Conservation (phyloP, 2,888 invertebrate species). For the Scaptomyza caliginosa region DNA sequence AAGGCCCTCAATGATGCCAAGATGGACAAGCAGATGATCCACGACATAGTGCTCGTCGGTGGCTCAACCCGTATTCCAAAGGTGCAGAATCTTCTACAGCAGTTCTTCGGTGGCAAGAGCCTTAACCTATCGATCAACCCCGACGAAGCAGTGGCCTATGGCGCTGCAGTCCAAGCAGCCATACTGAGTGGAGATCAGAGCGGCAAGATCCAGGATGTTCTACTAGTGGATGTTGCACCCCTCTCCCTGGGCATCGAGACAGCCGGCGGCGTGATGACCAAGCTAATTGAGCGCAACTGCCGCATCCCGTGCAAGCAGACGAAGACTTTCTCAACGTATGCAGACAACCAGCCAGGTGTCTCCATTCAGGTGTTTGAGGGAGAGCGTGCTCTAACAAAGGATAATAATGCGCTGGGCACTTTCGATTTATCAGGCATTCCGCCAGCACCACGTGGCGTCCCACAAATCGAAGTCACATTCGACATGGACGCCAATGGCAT, state of each 20-base stretch:
- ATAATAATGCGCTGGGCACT: conserved; percentile 34
- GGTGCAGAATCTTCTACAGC: conserved; percentile 32
- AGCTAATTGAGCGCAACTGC: conserved; percentile 32
- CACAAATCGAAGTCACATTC: conserved; percentile 93
- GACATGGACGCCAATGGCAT: conserved; percentile 96
- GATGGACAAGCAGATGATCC: conserved; percentile 38
- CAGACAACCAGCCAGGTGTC: conserved; percentile 40
- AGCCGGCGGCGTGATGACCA: conserved; percentile 38
- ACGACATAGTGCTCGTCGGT: conserved; percentile 35
- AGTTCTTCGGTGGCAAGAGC: conserved; percentile 35
- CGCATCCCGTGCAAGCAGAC: conserved; percentile 39
- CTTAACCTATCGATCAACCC: conserved; percentile 37
- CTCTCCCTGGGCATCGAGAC: conserved; percentile 37
- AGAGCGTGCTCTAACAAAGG: conserved; percentile 32
- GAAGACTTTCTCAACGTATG: conserved; percentile 32
- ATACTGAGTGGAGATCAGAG: conserved; percentile 37
- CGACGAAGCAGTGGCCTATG: conserved; percentile 36
- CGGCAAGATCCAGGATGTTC: conserved; percentile 37
- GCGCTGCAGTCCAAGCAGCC: conserved; percentile 38
- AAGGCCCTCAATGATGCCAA: conserved; percentile 36
- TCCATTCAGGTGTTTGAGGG: conserved; percentile 35
- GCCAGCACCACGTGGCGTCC: conserved; percentile 94
- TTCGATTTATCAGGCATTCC: conserved; percentile 89
- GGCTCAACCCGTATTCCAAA: conserved; percentile 41
- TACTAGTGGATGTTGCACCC: conserved; percentile 32